Evolutionary conservation across 2,113 vertebrate genomes (phyloP).

Genomic region (Mus spicilegus): DNA sequence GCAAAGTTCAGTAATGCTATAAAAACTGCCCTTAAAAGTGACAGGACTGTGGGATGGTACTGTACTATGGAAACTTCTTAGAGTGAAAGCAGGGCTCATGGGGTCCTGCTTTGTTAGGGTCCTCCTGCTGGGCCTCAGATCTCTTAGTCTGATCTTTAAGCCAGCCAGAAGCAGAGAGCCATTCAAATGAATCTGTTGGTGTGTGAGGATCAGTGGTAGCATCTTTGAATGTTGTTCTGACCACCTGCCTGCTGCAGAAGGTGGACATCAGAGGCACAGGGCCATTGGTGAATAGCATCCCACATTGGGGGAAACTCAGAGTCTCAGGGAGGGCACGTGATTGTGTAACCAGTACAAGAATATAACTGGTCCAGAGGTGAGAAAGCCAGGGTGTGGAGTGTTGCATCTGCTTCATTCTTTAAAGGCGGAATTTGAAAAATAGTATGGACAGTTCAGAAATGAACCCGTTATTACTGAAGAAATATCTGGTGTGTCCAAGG

Average conservation of each 20-base stretch:
- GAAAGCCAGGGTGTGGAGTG: not conserved
- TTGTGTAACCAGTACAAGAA: not conserved
- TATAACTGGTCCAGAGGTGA: not conserved
- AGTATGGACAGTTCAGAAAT: not conserved
- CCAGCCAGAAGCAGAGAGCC: not conserved
- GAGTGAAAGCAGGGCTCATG: conserved; percentile 12
- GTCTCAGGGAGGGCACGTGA: not conserved
- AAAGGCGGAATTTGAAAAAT: not conserved
- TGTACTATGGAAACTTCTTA: conserved; percentile 43
- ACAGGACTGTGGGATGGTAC: not conserved
- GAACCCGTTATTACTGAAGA: not conserved
- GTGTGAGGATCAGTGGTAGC: not conserved
- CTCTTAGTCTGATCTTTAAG: conserved; percentile 48
- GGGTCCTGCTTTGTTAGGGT: conserved; percentile 45
- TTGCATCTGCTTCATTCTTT: not conserved
- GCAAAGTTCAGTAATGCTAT: conserved; percentile 5
- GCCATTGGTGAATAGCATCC: not conserved
- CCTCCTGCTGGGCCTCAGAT: conserved; percentile 65
- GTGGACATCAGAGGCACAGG: conserved; percentile 15
- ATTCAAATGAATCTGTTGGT: conserved; percentile 26
- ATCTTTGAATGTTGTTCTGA: not conserved
- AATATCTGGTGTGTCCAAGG: not conserved
- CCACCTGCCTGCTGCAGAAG: conserved; percentile 50
- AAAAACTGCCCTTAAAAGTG: conserved; percentile 53
- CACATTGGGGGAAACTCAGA: not conserved